Percentiles rank a stretch among this genome's conserved stretches.
Evolutionary conservation across 2,113 vertebrate genomes (phyloP).

Genomic region (Bubalus kerabau): DNA sequence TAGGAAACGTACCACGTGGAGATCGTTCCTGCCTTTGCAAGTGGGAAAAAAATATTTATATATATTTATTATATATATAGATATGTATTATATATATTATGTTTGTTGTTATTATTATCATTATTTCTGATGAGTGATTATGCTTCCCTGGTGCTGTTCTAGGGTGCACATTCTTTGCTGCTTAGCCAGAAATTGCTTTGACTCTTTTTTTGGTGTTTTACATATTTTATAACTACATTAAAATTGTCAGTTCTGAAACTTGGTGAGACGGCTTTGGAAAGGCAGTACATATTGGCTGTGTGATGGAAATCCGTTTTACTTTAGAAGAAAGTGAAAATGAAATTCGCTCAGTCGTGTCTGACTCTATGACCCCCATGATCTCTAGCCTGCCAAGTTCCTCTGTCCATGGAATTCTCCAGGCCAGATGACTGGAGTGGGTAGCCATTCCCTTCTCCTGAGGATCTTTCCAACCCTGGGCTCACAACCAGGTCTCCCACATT

Average conservation of each 20-base stretch:
- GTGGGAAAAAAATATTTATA: not conserved
- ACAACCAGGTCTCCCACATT: not conserved
- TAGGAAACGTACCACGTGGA: not conserved
- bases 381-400: not conserved
- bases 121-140: not conserved
- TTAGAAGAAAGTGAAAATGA: constrained; percentile 17
- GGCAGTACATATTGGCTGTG: constrained; percentile 11
- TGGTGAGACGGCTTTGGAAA: constrained; percentile 25
- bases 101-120: not conserved
- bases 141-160: not conserved
- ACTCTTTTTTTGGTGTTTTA: not conserved
- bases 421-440: not conserved
- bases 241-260: constrained; percentile 38
- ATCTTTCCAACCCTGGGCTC: not conserved
- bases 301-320: constrained; percentile 52
- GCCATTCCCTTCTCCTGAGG: not conserved
- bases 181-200: not conserved
- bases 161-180: not conserved
- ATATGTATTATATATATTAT: not conserved
- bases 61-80: not conserved
- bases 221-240: constrained; percentile 35
- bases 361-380: not conserved
- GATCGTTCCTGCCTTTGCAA: not conserved
- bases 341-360: not conserved
- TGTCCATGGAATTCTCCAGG: not conserved